phyloP scores from a whole-genome alignment of 2,888 invertebrate species.

The Metacarcinus magister region DNA sequence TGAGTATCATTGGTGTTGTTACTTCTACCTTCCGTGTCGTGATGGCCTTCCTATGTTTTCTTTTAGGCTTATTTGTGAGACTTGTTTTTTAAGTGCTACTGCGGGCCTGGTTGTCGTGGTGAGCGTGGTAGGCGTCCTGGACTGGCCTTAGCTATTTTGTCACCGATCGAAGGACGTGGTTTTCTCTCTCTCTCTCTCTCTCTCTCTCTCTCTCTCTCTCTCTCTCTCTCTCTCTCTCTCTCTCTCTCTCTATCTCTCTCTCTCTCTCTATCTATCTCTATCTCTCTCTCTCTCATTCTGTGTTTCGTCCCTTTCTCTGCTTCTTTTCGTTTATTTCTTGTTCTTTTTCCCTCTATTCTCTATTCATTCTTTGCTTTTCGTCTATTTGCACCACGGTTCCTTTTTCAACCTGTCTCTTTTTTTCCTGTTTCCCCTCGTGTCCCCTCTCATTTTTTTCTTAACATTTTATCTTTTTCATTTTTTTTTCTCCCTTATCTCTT shows the following conservation, averaged over 20 bases:
- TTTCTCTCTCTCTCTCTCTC: not conserved
- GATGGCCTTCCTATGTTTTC: too few species aligned
- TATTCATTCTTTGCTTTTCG: not conserved
- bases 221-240: constrained; percentile 2
- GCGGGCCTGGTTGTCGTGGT: too few species aligned
- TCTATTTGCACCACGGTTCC: not conserved
- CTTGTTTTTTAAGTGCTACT: not conserved
- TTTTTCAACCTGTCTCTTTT: too few species aligned
- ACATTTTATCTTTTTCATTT: too few species aligned
- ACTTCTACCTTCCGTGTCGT: not conserved
- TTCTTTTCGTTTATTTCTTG: not conserved
- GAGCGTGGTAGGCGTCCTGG: too few species aligned
- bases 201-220: constrained; percentile 2
- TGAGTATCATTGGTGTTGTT: not conserved
- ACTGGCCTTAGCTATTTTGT: not conserved
- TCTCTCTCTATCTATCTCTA: not conserved
- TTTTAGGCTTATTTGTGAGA: not conserved
- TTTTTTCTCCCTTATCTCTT: too few species aligned
- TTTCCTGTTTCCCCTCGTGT: too few species aligned
- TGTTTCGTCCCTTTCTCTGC: not conserved
- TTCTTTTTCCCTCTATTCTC: not conserved
- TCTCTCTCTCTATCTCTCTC: not conserved
- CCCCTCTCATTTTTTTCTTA: too few species aligned
- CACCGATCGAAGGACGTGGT: not conserved
- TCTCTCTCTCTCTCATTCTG: not conserved